Conservation (phyloP, 2,113 vertebrate species). For the Onychostoma macrolepis region DNA sequence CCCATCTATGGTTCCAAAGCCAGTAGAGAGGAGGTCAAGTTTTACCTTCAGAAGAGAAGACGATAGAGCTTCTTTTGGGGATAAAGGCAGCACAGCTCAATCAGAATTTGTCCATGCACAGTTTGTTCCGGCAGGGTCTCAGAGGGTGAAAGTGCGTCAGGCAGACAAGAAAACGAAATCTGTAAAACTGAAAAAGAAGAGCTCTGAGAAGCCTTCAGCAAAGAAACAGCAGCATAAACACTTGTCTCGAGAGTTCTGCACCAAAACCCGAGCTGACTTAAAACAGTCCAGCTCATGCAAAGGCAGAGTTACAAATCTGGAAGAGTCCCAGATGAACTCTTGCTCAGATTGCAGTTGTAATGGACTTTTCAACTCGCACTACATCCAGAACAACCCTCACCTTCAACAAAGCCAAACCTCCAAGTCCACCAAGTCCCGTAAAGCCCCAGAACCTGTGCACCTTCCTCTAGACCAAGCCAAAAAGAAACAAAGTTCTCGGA, state of each 20-base stretch:
- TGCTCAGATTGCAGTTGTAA: constrained; percentile 84
- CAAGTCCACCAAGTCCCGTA: constrained; percentile 61
- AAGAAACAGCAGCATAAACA: constrained; percentile 67
- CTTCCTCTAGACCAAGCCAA: constrained; percentile 52
- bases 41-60: constrained; percentile 62
- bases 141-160: constrained; percentile 75
- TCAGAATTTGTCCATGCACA: constrained; percentile 78
- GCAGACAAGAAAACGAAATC: constrained; percentile 81
- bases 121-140: constrained; percentile 78
- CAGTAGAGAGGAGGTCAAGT: constrained; percentile 55
- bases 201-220: constrained; percentile 70
- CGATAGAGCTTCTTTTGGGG: constrained; percentile 47
- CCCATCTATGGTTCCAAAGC: constrained; percentile 53
- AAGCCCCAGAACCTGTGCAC: constrained; percentile 58
- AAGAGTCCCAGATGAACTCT: constrained; percentile 73
- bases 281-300: constrained; percentile 57
- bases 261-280: constrained; percentile 54
- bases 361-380: constrained; percentile 63
- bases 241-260: constrained; percentile 62
- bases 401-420: constrained; percentile 61
- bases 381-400: constrained; percentile 61
- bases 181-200: constrained; percentile 77
- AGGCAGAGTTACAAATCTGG: constrained; percentile 57
- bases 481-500: constrained; percentile 75
- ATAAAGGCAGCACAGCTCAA: constrained; percentile 42